A percentile compares a stretch with the other conserved stretches of the same genome.
These are phyloP conservation scores for Nemotelus pantherinus DNA, from an alignment of 2,888 invertebrate species.

Conservation along the genomic window DNA sequence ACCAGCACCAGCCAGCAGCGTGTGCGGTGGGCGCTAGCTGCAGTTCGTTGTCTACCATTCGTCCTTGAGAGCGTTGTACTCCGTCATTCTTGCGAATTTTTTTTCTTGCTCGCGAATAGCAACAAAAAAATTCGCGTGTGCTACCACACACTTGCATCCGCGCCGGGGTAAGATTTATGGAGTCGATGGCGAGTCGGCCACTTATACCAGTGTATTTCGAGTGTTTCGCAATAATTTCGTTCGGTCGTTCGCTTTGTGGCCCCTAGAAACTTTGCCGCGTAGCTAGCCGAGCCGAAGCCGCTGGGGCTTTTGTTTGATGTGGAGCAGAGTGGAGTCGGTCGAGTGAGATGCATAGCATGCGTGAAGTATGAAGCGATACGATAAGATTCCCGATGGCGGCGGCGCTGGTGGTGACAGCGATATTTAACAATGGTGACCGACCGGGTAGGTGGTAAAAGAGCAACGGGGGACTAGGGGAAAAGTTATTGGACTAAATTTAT, in stretches of 20 bases:
- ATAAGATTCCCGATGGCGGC: conserved; percentile 17
- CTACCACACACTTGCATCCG: not conserved
- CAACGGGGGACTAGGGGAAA: not conserved
- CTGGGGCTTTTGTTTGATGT: not conserved
- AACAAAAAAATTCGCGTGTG: conserved; percentile 47
- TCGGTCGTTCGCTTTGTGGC: conserved; percentile 7
- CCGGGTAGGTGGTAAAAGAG: not conserved
- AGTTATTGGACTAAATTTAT: conserved; percentile 35
- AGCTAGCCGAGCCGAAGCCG: not conserved
- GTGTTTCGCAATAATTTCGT: not conserved
- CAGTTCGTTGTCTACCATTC: conserved; percentile 49
- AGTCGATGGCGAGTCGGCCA: conserved; percentile 20
- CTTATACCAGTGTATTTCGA: not conserved
- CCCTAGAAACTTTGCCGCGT: conserved; percentile 12
- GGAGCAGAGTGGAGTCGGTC: not conserved
- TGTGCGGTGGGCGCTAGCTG: conserved; percentile 13
- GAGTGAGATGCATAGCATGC: too few species aligned
- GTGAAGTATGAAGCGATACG: not conserved
- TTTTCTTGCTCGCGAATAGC: conserved; percentile 20
- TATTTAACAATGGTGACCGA: too few species aligned
- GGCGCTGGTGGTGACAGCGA: not conserved
- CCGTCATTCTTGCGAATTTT: conserved; percentile 46
- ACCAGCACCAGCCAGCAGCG: conserved; percentile 12
- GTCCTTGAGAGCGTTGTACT: conserved; percentile 49
- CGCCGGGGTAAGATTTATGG: not conserved